Percentiles rank a stretch among this genome's conserved stretches.
These are phyloP conservation scores for Nanorana parkeri DNA, from an alignment of 2,113 vertebrate species.

Conservation along the genomic window DNA sequence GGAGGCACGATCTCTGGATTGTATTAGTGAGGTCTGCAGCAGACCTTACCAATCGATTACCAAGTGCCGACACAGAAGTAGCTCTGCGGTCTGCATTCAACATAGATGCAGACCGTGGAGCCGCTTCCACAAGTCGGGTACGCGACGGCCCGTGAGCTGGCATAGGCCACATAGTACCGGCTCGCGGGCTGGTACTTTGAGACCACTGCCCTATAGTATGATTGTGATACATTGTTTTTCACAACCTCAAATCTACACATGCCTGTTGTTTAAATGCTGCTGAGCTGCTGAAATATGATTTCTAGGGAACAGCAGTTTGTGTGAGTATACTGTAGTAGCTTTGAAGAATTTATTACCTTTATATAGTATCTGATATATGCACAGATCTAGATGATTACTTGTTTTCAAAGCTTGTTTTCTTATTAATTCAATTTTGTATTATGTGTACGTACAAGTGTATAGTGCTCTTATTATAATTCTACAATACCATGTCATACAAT, in stretches of 20 bases:
- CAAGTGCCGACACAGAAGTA: no score
- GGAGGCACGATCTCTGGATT: no score
- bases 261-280: background rate
- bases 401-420: conserved; percentile 25
- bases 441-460: background rate
- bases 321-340: conserved; percentile 36
- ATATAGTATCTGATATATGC: background rate
- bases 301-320: conserved; percentile 49
- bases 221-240: no score
- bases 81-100: no score
- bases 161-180: no score
- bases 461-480: background rate
- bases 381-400: conserved; percentile 45
- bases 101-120: no score
- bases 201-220: no score
- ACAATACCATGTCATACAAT: background rate
- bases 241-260: background rate
- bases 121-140: no score
- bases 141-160: no score
- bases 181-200: no score
- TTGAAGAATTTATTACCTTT: conserved; percentile 47
- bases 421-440: background rate
- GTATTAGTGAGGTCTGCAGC: no score
- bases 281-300: conserved; percentile 22
- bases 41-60: no score